Evolutionary conservation across 2,797 vertebrate genomes (phyloP).

Genomic region (Allobates femoralis): DNA sequence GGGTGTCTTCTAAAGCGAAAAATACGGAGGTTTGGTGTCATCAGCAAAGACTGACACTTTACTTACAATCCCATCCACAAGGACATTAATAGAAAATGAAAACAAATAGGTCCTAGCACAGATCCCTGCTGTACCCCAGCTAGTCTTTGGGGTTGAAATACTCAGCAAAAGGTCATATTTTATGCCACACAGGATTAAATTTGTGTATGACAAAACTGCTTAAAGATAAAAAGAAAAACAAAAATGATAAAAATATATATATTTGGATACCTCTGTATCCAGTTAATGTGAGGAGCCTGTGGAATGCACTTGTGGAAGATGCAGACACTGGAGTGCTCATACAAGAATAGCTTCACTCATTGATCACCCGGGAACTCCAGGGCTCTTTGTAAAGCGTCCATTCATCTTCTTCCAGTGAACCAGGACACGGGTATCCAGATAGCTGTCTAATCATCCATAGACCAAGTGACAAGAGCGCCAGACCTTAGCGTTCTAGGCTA

Average conservation of each 20-base stretch:
- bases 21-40: no score
- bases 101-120: no score
- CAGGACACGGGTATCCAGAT: not conserved
- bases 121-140: no score
- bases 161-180: not conserved
- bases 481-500: not conserved
- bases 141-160: not conserved
- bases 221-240: not conserved
- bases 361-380: not conserved
- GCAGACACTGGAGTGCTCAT: not conserved
- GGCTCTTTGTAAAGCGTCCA: constrained; percentile 6
- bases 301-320: not conserved
- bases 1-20: no score
- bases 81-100: no score
- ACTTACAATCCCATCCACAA: no score
- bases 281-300: constrained; percentile 4
- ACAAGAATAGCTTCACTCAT: not conserved
- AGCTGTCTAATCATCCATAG: constrained; percentile 35
- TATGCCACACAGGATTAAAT: not conserved
- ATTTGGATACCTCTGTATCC: not conserved
- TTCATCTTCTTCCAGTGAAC: constrained; percentile 21
- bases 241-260: not conserved
- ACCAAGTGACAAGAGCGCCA: not conserved
- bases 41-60: no score
- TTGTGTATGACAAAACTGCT: not conserved